Base-by-base conservation (phyloP, 2,113 vertebrate genomes). In the Romanogobio albipinnatus region DNA sequence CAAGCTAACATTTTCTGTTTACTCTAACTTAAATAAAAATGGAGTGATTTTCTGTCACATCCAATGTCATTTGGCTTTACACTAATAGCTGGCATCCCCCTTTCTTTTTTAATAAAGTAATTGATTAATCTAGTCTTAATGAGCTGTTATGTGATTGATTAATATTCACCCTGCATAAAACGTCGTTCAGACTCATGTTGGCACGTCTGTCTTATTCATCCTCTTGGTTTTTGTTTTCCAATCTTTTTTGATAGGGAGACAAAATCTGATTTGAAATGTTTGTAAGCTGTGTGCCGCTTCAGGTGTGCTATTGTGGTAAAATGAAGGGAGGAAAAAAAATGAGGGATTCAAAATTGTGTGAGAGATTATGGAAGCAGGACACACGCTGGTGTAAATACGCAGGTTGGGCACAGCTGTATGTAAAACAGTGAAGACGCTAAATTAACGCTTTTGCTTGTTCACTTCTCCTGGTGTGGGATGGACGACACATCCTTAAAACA, bases 201-300 rank as follows among this genome's bases (percentile, higher is more conserved):
- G 91, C 90, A 93, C 91, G 91, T 94, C 94, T 95, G 95, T 95
- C 90, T 95, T 94, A 93, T 76, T 87, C 87, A 85, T 89, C 87
- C 89, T 86, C 85, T 85, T 85, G 45, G 79, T 85, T 83, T 77
- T 91, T 89, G 86, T 92, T 90, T 89, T 90, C 88, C 86, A 74
- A 88, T 90, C 89, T 91, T 92, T 39, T 86, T 86, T 83, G 82
- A 91, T 84, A 91, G 87, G 85, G 92, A 88, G 91, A 76, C 84
- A 90, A 91, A 89, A 89, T 85, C 89, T 88, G 91, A 88, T 87
- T 90, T 70, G 76, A 91, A 91, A 82, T 85, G 91, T 78, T 86
- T 83, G 89, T 90, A 85, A 87, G 87, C 87, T 90, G 89, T 91
- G 92, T 92, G 90, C 91, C 91, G 92, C 70, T 71, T 83, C 61